These are phyloP conservation scores for Prionailurus viverrinus DNA, from an alignment of 2,113 vertebrate species.

Conservation along the genomic window DNA sequence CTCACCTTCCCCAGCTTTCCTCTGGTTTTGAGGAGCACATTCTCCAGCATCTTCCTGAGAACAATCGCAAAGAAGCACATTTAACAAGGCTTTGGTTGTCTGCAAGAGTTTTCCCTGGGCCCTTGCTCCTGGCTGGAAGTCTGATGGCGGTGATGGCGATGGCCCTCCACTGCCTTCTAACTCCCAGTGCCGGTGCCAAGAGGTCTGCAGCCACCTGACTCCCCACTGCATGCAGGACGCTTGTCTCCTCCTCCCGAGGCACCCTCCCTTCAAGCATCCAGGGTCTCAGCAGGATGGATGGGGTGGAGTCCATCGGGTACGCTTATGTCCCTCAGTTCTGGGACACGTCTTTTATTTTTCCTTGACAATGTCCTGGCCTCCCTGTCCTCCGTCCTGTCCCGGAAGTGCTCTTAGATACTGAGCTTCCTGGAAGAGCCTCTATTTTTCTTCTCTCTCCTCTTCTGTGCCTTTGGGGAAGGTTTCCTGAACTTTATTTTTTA, in stretches of 20 bases:
- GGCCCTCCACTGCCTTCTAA: neutral
- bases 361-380: neutral
- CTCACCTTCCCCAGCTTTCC: neutral
- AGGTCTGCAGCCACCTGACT: neutral
- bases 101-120: too few relatives aligned
- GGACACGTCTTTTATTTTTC: neutral
- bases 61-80: neutral
- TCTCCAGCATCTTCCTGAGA: neutral
- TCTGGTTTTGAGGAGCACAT: neutral
- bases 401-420: neutral
- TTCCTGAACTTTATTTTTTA: neutral
- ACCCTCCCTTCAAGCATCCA: too few relatives aligned
- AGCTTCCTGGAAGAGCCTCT: neutral
- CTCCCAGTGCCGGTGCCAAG: neutral
- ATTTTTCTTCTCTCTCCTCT: neutral
- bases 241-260: neutral
- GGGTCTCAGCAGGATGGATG: neutral
- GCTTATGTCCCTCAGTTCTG: accelerated
- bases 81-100: neutral
- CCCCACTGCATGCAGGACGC: neutral
- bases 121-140: neutral
- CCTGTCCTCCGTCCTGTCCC: neutral
- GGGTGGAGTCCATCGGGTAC: accelerated
- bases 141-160: accelerated
- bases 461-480: neutral